Conservation (phyloP, 1,140 invertebrate species). For the Drosophila aff. region DNA sequence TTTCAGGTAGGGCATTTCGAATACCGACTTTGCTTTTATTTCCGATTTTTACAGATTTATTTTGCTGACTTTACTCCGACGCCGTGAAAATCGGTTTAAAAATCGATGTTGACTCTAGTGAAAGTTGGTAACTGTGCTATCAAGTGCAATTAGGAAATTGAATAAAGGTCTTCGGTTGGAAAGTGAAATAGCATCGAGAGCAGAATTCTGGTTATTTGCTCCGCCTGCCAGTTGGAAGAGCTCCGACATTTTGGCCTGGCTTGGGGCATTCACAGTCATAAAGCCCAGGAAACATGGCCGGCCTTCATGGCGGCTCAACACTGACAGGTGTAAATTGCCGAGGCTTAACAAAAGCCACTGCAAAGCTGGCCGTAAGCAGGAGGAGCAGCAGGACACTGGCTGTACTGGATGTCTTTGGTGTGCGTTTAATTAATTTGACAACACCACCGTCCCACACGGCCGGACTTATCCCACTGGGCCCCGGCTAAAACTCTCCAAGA, state of each 20-base stretch:
- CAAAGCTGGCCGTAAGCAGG: constrained; percentile 32
- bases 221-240: neutral
- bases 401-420: constrained; percentile 42
- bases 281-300: constrained; percentile 40
- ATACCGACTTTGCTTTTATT: no score
- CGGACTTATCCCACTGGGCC: constrained; percentile 9
- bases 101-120: constrained; percentile 37
- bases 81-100: constrained; percentile 37
- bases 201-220: constrained; percentile 4
- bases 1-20: constrained; percentile 5
- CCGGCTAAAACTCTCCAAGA: constrained; percentile 49
- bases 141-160: constrained; percentile 48
- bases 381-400: constrained; percentile 18
- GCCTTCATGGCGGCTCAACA: constrained; percentile 57
- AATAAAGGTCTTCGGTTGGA: constrained; percentile 29
- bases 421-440: constrained; percentile 65
- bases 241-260: constrained; percentile 15
- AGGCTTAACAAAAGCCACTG: constrained; percentile 61
- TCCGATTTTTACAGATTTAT: neutral
- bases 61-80: constrained; percentile 17
- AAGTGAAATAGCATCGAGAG: constrained; percentile 12
- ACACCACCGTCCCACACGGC: constrained; percentile 4
- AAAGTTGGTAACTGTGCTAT: constrained; percentile 43
- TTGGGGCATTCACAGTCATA: constrained; percentile 30
- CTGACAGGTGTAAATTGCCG: constrained; percentile 68